Percentiles rank a stretch among this genome's conserved stretches.
Evolutionary conservation across 2,888 invertebrate genomes (phyloP).

Genomic region (Pachliopta kotzebuea): DNA sequence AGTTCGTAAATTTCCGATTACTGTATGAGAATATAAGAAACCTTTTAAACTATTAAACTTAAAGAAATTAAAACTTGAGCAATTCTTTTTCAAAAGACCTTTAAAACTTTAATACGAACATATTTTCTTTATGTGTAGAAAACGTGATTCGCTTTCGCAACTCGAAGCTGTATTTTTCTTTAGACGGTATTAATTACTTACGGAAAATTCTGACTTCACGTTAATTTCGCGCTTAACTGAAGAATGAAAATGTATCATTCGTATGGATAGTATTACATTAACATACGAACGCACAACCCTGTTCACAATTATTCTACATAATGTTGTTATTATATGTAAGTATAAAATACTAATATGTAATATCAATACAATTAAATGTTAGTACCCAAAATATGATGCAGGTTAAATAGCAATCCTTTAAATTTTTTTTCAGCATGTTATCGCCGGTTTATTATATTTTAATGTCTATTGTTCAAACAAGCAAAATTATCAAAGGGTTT

Average conservation of each 20-base stretch:
- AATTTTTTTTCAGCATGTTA: slow-evolving; percentile 5
- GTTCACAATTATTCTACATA: background rate
- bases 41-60: too few species aligned
- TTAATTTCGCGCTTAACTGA: slow-evolving; percentile 12
- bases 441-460: slow-evolving; percentile 2
- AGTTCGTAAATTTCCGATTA: too few species aligned
- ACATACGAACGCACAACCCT: background rate
- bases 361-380: too few species aligned
- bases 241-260: background rate
- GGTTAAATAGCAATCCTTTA: background rate
- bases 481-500: background rate
- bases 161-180: too few species aligned
- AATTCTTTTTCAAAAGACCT: too few species aligned
- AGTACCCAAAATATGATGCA: background rate
- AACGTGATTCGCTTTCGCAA: too few species aligned
- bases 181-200: too few species aligned
- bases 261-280: background rate
- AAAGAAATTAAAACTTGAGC: too few species aligned
- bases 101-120: too few species aligned
- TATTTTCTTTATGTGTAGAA: too few species aligned
- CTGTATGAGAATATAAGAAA: too few species aligned
- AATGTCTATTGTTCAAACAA: slow-evolving; percentile 2
- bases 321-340: slow-evolving; percentile 1
- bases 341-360: background rate
- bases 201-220: background rate